A percentile compares a stretch with the other conserved stretches of the same genome.
Evolutionary conservation across 2,113 vertebrate genomes (phyloP).

Genomic region (Chaetodon auriga): DNA sequence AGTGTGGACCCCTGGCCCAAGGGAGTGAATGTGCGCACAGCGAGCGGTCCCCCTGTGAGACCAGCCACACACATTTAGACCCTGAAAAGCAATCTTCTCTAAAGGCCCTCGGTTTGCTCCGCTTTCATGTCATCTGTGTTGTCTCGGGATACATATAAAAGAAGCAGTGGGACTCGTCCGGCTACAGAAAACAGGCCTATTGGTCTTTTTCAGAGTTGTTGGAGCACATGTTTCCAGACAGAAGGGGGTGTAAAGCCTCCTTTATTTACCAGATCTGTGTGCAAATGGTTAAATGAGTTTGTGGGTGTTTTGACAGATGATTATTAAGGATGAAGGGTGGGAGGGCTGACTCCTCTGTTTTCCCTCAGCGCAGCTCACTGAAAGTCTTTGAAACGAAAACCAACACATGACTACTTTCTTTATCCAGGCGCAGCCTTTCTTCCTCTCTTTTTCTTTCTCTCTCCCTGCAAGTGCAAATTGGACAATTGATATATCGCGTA

Average conservation of each 20-base stretch:
- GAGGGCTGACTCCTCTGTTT: conserved; percentile 80
- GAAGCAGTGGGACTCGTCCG: conserved; percentile 87
- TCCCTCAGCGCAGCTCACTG: conserved; percentile 71
- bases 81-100: conserved; percentile 93
- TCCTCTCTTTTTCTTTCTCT: conserved; percentile 5
- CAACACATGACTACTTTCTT: conserved; percentile 75
- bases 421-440: conserved; percentile 19
- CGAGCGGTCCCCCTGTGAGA: conserved; percentile 87
- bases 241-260: conserved; percentile 83
- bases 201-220: conserved; percentile 90
- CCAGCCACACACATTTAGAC: conserved; percentile 85
- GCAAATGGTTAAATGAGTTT: conserved; percentile 89
- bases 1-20: conserved; percentile 83
- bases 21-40: conserved; percentile 85
- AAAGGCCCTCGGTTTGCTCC: conserved; percentile 88
- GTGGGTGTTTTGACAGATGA: conserved; percentile 90
- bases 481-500: conserved; percentile 40
- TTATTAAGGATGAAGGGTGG: conserved; percentile 85
- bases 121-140: conserved; percentile 88
- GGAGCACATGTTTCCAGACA: conserved; percentile 88
- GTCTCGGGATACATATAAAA: conserved; percentile 83
- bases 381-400: conserved; percentile 84
- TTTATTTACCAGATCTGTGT: conserved; percentile 85
- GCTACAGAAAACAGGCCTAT: conserved; percentile 86
- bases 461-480: conserved; percentile 30